Conservation (phyloP, 2,113 vertebrate species). For the Otocyon megalotis region DNA sequence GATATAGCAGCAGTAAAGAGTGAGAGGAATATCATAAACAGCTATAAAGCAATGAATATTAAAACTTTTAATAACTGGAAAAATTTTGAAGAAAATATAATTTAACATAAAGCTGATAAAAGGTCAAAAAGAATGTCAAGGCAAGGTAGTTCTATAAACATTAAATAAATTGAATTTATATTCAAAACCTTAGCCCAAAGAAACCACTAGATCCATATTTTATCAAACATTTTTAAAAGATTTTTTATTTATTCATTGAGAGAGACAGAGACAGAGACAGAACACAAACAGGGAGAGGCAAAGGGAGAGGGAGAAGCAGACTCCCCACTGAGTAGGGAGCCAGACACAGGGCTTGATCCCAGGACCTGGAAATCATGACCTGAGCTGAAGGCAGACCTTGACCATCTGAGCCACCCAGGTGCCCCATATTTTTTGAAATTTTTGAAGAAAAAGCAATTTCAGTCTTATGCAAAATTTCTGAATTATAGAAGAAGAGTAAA, state of each 20-base stretch:
- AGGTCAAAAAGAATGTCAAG: background rate
- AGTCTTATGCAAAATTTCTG: background rate
- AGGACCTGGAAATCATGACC: too few relatives aligned
- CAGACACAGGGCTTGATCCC: too few relatives aligned
- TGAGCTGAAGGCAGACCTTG: too few relatives aligned
- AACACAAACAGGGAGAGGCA: too few relatives aligned
- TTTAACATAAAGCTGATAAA: background rate
- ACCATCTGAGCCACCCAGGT: too few relatives aligned
- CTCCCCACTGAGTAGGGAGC: too few relatives aligned
- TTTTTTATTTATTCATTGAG: too few relatives aligned
- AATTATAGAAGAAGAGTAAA: background rate
- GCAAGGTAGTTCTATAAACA: background rate
- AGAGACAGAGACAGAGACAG: too few relatives aligned
- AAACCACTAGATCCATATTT: background rate
- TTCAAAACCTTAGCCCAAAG: background rate
- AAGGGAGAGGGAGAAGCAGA: too few relatives aligned
- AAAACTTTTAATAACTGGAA: background rate
- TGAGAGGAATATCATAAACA: background rate
- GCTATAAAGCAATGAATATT: background rate
- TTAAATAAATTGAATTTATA: conserved; percentile 18
- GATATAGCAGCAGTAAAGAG: background rate
- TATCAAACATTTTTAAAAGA: background rate
- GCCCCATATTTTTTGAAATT: background rate
- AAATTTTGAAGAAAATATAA: background rate
- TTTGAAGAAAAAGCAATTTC: background rate